Percentiles rank a stretch among this genome's conserved stretches.
Evolutionary conservation across 2,113 vertebrate species (phyloP).

Genomic region (Camarhynchus parvulus): DNA sequence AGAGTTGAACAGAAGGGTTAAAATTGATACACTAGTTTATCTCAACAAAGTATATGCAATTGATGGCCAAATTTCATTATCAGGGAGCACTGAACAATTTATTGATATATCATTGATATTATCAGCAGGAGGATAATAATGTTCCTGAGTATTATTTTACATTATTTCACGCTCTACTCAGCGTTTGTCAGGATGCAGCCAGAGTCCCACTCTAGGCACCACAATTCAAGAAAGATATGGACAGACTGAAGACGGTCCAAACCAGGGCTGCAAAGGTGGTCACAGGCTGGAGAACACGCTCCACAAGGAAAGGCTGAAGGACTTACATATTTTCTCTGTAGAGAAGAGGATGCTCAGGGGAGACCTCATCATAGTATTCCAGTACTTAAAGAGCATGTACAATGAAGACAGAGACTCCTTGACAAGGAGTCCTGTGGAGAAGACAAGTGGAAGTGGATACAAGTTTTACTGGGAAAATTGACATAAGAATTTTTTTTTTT

Average conservation of each 20-base stretch:
- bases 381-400: neutral
- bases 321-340: neutral
- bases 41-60: neutral
- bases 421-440: neutral
- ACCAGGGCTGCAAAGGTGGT: neutral
- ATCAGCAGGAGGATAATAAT: neutral
- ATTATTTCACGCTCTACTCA: neutral
- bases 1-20: neutral
- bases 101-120: neutral
- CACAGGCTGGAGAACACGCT: neutral
- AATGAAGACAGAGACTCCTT: neutral
- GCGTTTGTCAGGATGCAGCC: neutral
- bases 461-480: neutral
- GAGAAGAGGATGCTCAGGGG: neutral
- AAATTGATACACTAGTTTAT: neutral
- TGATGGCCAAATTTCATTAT: neutral
- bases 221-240: neutral
- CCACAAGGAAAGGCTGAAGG: neutral
- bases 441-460: neutral
- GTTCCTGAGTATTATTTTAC: neutral
- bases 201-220: neutral
- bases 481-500: neutral
- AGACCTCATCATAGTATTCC: neutral
- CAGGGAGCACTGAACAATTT: neutral
- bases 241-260: neutral